phyloP scores from a whole-genome alignment of 2,888 invertebrate genomes.

The Embidobia sp. region DNA sequence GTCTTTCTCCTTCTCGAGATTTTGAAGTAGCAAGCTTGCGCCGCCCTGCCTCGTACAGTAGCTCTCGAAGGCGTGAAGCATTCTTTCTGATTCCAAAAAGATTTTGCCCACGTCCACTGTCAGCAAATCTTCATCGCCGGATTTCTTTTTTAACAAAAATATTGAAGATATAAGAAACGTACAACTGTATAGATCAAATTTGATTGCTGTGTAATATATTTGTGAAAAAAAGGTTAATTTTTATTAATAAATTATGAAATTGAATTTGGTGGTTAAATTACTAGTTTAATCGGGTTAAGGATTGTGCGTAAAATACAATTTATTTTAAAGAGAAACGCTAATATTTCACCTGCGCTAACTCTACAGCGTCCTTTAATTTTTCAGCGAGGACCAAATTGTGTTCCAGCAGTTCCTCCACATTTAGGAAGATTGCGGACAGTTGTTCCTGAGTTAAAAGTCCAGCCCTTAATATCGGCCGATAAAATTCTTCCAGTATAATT shows the following conservation, averaged over 20 bases:
- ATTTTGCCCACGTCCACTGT: constrained; percentile 95
- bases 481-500: constrained; percentile 96
- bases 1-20: constrained; percentile 97
- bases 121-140: constrained; percentile 87
- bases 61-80: constrained; percentile 97
- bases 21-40: constrained; percentile 92
- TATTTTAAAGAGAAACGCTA: constrained; percentile 19
- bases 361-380: constrained; percentile 92
- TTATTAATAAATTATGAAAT: no score
- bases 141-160: no score
- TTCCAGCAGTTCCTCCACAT: constrained; percentile 94
- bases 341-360: constrained; percentile 86
- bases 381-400: constrained; percentile 93
- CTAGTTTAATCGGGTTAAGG: no score
- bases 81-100: constrained; percentile 93
- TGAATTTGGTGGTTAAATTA: no score
- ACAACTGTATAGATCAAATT: no score
- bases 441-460: constrained; percentile 95
- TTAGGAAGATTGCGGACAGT: constrained; percentile 94
- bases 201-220: no score
- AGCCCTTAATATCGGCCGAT: constrained; percentile 95
- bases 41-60: constrained; percentile 97
- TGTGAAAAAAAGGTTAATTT: no score
- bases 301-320: no score
- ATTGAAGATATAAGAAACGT: no score